phyloP scores from a whole-genome alignment of 2,888 invertebrate species.

The Aphodius granarius region DNA sequence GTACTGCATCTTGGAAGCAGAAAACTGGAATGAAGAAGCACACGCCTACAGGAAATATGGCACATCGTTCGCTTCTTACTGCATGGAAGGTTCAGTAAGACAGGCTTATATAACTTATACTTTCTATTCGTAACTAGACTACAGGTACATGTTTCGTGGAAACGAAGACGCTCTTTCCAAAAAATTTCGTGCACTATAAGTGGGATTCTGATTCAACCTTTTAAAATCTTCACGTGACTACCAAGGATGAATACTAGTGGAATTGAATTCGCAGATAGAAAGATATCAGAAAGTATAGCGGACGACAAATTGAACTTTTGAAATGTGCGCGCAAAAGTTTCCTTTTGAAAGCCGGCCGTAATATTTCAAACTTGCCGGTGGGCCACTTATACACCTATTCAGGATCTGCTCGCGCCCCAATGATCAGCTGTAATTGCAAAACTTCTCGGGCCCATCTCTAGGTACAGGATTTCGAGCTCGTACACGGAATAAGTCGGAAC shows the following conservation, averaged over 20 bases:
- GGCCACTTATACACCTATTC: background rate
- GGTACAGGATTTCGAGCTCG: background rate
- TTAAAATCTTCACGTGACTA: background rate
- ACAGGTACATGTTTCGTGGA: no score
- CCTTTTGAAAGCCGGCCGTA: background rate
- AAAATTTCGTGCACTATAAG: no score
- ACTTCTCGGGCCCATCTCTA: background rate
- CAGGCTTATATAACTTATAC: background rate
- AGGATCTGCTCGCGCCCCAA: background rate
- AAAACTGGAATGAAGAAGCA: constrained; percentile 59
- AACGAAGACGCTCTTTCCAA: no score
- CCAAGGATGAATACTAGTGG: background rate
- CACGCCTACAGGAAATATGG: constrained; percentile 25
- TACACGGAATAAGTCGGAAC: background rate
- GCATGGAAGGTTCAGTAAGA: background rate
- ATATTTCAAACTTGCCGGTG: background rate
- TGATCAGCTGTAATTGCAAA: background rate
- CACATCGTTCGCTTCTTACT: constrained; percentile 17
- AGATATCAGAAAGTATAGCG: background rate
- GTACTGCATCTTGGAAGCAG: constrained; percentile 88
- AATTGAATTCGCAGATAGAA: background rate
- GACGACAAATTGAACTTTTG: background rate
- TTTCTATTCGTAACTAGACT: background rate
- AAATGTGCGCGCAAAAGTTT: background rate
- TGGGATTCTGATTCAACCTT: background rate